phyloP scores from a whole-genome alignment of 2,113 vertebrate genomes.

The Gobio gobio region DNA sequence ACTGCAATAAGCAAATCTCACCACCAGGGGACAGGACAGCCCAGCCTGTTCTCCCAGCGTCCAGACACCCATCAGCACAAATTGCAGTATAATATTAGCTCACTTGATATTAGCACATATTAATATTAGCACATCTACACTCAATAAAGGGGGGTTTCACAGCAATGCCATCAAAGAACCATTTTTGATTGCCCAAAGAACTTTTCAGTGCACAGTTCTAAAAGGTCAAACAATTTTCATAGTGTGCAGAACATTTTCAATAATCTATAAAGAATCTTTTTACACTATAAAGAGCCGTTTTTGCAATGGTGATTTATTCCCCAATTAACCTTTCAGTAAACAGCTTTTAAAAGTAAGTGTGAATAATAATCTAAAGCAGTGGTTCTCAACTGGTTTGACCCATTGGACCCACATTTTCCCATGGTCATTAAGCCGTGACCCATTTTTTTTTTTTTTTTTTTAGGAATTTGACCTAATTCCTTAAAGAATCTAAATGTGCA shows the following conservation, averaged over 20 bases:
- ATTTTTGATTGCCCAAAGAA: neutral
- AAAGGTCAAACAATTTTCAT: neutral
- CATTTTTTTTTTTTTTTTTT: too few species aligned
- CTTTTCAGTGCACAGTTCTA: neutral
- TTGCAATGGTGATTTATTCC: too few species aligned
- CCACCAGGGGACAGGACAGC: conserved; percentile 60
- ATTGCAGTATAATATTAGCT: neutral
- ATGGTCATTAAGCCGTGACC: too few species aligned
- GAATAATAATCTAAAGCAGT: neutral
- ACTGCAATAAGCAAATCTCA: conserved; percentile 42
- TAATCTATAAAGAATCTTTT: neutral
- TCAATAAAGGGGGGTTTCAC: neutral
- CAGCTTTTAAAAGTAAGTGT: neutral
- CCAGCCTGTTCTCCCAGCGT: neutral
- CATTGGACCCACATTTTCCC: too few species aligned
- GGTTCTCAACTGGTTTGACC: too few species aligned
- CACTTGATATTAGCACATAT: neutral
- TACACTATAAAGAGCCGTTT: neutral
- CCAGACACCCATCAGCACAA: neutral
- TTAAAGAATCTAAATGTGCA: too few species aligned
- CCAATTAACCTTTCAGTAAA: neutral
- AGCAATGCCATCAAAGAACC: neutral
- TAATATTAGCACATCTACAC: neutral
- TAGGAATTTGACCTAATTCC: too few species aligned
- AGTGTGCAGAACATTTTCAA: neutral